Percentiles rank a stretch among this genome's conserved stretches.
phyloP scores from a whole-genome alignment of 2,113 vertebrate genomes.

The Maccullochella peelii region DNA sequence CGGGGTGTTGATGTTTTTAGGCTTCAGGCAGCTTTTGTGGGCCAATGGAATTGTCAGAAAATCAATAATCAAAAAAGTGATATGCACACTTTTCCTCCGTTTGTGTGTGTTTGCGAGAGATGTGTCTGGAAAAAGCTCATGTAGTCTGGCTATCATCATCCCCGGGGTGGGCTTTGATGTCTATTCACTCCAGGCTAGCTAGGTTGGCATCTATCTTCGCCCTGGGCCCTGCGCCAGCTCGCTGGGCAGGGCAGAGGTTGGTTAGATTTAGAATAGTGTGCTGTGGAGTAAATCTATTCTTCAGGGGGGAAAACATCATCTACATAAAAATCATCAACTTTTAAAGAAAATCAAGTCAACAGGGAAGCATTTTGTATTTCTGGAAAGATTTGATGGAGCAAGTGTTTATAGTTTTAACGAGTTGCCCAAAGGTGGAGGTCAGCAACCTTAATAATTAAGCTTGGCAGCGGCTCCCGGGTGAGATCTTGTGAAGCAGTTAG shows the following conservation, averaged over 20 bases:
- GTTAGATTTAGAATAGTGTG: slow-evolving; percentile 38
- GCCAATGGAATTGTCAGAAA: slow-evolving; percentile 41
- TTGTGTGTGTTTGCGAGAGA: slow-evolving; percentile 18
- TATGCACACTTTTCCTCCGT: background rate
- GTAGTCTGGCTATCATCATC: slow-evolving; percentile 41
- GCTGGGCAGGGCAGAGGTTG: slow-evolving; percentile 54
- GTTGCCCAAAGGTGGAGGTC: slow-evolving; percentile 58
- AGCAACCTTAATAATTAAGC: slow-evolving; percentile 62
- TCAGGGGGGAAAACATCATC: slow-evolving; percentile 25
- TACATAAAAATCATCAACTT: slow-evolving; percentile 61
- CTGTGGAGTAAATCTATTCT: slow-evolving; percentile 50
- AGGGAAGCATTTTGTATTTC: slow-evolving; percentile 46
- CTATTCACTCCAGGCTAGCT: slow-evolving; percentile 56
- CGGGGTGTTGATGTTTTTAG: slow-evolving; percentile 7
- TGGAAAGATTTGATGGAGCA: slow-evolving; percentile 49
- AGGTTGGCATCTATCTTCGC: slow-evolving; percentile 57
- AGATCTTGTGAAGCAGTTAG: slow-evolving; percentile 15
- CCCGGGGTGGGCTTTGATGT: slow-evolving; percentile 63
- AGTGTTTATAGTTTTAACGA: slow-evolving; percentile 67
- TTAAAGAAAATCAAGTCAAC: slow-evolving; percentile 63
- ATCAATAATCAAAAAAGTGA: slow-evolving; percentile 44
- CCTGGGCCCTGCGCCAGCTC: slow-evolving; percentile 44
- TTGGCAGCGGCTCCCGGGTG: slow-evolving; percentile 46
- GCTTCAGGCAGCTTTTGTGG: slow-evolving; percentile 14
- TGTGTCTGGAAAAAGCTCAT: slow-evolving; percentile 33